Evolutionary conservation across 2,113 vertebrate species (phyloP), one percentile per base, ranked within the genome.

Genomic region (Maccullochella peelii): DNA sequence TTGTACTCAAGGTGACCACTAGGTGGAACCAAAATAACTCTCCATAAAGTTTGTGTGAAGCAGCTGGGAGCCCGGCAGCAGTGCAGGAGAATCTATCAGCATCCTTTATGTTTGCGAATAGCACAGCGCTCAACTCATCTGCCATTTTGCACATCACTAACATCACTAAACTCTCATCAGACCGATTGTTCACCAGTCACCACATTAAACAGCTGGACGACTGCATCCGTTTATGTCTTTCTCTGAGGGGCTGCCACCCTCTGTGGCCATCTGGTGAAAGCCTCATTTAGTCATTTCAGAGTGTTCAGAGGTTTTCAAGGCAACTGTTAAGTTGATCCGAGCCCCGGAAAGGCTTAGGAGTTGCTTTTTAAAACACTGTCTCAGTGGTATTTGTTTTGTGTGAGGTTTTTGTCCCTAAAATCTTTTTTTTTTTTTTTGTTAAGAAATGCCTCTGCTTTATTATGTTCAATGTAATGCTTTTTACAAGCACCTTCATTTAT

Each of bases 11-110:
- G 55, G 59, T 70, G 80, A 77, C 84, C 93, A 91, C 88, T 55
- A 83, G 92, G 73, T 74, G 91, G 94, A 77, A 25, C 68, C 77
- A 85, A 38, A 71, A 50, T 38, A 52, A 63, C 54, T 80, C 55
- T 44, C 9, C 25, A 55, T 36, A 33, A 71, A 6, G 55, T 42
- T 10, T 55, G 15, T 33, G 10, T 14, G 44, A 50, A 21, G 71
- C 50, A n/a, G 23, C 21, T 21, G 10, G 21, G 30, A 8, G 23
- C 20, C 14, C 33, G 5, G 33, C 20, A 30, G 16, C 27, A 71
- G 40, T 1, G 23, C 10, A 50, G 57, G 27, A 50, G 5, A 23
- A 49, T 20, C 50, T 36, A 2, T 14, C 49, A 20, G 49, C 40
- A 12, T 12, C 6, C 4, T 69, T 21, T 36, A 21, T 50, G 20